Percentiles rank a stretch among this genome's conserved stretches.
Evolutionary conservation across 2,797 vertebrate species (phyloP).

Genomic region (Eleutherodactylus coqui): DNA sequence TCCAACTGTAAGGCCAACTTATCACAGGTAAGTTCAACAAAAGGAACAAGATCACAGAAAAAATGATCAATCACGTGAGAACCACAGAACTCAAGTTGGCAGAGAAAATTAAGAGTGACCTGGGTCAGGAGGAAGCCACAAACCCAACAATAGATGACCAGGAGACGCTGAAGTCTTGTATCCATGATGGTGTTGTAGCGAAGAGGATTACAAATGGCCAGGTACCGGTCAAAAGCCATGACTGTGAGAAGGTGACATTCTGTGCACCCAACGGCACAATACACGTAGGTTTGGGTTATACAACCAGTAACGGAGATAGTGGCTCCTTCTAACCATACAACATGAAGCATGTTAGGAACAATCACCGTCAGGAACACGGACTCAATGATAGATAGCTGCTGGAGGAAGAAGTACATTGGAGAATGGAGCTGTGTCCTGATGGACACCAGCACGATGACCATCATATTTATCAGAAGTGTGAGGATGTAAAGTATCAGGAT

Average conservation of each 20-base stretch:
- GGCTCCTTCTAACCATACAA: background rate
- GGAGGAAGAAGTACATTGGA: slow-evolving; percentile 28
- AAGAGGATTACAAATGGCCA: too few relatives aligned
- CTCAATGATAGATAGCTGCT: slow-evolving; percentile 22
- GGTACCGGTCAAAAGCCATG: too few relatives aligned
- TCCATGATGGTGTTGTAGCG: background rate
- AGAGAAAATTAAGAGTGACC: too few relatives aligned
- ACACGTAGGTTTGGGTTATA: background rate
- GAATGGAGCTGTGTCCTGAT: too few relatives aligned
- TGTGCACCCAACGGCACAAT: background rate
- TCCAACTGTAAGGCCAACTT: background rate
- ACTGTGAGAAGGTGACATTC: slow-evolving; percentile 24
- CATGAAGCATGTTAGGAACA: slow-evolving; percentile 8
- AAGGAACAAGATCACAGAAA: background rate
- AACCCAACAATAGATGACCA: background rate
- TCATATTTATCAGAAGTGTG: slow-evolving; percentile 8
- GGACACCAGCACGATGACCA: slow-evolving; percentile 5
- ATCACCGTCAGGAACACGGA: background rate
- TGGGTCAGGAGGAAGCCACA: too few relatives aligned
- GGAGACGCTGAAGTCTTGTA: background rate
- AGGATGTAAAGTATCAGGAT: background rate
- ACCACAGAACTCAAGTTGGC: too few relatives aligned
- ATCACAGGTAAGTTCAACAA: background rate
- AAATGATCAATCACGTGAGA: too few relatives aligned
- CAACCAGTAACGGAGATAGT: slow-evolving; percentile 8